Conservation (phyloP, 2,797 vertebrate species). For the Mastacembelus armatus region DNA sequence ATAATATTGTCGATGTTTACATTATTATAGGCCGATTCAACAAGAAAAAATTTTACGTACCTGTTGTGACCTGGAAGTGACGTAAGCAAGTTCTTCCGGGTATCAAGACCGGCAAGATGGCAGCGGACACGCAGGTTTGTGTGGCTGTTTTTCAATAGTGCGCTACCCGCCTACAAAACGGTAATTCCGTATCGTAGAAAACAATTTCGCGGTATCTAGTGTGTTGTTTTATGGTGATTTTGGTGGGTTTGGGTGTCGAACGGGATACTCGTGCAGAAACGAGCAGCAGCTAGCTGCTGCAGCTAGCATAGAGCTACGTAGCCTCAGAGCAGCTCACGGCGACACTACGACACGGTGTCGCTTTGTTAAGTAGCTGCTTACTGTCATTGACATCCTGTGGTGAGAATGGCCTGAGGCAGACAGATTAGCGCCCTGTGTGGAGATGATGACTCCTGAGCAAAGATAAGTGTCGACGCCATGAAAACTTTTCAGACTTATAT, state of each 20-base stretch:
- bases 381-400: neutral
- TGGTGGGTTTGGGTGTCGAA: neutral
- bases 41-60: no score
- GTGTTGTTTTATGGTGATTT: neutral
- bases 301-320: slow-evolving; percentile 66
- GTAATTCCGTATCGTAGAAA: accelerated
- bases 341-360: no score
- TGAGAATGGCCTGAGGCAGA: neutral
- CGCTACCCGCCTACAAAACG: neutral
- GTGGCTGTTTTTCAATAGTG: slow-evolving; percentile 53
- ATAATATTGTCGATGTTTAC: no score
- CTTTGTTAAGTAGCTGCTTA: no score
- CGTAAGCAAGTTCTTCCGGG: slow-evolving; percentile 84
- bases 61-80: slow-evolving; percentile 78
- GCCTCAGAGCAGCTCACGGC: slow-evolving; percentile 21
- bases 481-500: no score
- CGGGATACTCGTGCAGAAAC: neutral
- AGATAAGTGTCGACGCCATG: no score
- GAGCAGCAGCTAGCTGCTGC: slow-evolving; percentile 33
- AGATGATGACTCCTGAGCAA: neutral
- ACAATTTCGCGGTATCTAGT: accelerated
- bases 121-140: slow-evolving; percentile 96
- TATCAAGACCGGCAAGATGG: slow-evolving; percentile 91
- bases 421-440: neutral
- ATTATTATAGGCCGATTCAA: no score